These are phyloP conservation scores for Characodon lateralis DNA, from an alignment of 2,797 vertebrate species.

Conservation along the genomic window DNA sequence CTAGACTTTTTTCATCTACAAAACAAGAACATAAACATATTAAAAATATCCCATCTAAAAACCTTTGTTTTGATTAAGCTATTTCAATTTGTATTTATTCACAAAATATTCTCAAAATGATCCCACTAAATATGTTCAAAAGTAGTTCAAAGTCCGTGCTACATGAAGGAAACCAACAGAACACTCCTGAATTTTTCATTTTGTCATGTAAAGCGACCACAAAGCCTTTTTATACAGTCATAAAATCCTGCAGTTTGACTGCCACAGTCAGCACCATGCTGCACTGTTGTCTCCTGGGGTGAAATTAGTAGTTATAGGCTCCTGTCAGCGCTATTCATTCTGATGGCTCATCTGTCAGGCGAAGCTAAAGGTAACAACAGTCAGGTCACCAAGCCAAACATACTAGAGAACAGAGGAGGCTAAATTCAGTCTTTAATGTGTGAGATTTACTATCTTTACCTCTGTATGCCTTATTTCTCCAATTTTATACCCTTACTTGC, in stretches of 20 bases:
- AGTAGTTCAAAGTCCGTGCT: background rate
- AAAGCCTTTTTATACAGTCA: conserved; percentile 34
- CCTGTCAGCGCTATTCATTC: conserved; percentile 60
- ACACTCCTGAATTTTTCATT: conserved; percentile 20
- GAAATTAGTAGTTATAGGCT: conserved; percentile 53
- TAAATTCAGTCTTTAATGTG: conserved; percentile 71
- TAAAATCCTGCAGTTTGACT: conserved; percentile 29
- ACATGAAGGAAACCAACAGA: conserved; percentile 5
- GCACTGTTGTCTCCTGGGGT: conserved; percentile 46
- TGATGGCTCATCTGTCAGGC: conserved; percentile 60
- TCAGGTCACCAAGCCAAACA: conserved; percentile 63
- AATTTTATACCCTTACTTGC: conserved; percentile 48
- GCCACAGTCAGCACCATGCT: conserved; percentile 24
- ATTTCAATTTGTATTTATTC: background rate
- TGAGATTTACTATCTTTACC: conserved; percentile 66
- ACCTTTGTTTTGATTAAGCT: background rate
- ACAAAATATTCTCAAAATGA: background rate
- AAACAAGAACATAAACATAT: background rate
- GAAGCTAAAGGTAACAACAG: conserved; percentile 65
- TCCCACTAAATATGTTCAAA: background rate
- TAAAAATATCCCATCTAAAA: background rate
- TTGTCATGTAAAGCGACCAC: conserved; percentile 12
- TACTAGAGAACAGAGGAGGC: conserved; percentile 71
- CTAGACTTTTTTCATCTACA: background rate
- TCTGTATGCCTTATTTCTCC: conserved; percentile 37